Evolutionary conservation across 2,797 vertebrate genomes (phyloP), one percentile per base, ranked within the genome.

Genomic region (Pogonophryne albipinna): DNA sequence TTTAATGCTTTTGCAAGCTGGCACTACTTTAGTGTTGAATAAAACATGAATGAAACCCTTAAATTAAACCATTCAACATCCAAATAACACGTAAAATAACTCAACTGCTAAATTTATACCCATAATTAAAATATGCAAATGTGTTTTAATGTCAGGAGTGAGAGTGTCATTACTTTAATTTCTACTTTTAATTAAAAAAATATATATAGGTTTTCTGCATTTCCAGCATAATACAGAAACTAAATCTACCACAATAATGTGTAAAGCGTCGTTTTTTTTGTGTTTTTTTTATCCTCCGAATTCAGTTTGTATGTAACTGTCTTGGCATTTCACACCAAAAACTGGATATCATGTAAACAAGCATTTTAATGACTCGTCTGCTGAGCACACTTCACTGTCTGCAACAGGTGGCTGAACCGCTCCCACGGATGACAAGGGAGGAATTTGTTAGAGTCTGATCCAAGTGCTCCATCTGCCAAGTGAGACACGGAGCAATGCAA

Each of bases 381-480:
- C 75, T 42, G 23, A 70, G 59, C 65, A 38, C n/a, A 0, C 59
- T 58, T 45, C 15, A 45, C 73, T 51, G 49, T 59, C 49, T 49
- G 74, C 84, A 90, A 91, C 92, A 91, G 89, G 90, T 86, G 87
- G 19, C 79, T 46, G 66, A 19, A 14, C 60, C 63, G 34, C 85
- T 83, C 53, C 68, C 66, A 57, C 74, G 66, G 71, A 69, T 66
- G 65, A 77, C 60, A 76, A 3, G 47, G 66, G 62, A 87, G 81
- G 85, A 90, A 89, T 92, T 80, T 76, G 68, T 88, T 69, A 70
- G 76, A 70, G 87, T 53, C 84, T 60, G 76, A 85, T 87, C 83
- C 92, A 89, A 77, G 52, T 38, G 58, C 69, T 80, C 84, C 89
- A 88, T 87, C 83, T 87, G 87, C 84, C 87, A 92, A 79, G 68